These are phyloP conservation scores for Bergia puertoricense DNA, from an alignment of 92 coral and sea anemone genomes.

Conservation along the genomic window DNA sequence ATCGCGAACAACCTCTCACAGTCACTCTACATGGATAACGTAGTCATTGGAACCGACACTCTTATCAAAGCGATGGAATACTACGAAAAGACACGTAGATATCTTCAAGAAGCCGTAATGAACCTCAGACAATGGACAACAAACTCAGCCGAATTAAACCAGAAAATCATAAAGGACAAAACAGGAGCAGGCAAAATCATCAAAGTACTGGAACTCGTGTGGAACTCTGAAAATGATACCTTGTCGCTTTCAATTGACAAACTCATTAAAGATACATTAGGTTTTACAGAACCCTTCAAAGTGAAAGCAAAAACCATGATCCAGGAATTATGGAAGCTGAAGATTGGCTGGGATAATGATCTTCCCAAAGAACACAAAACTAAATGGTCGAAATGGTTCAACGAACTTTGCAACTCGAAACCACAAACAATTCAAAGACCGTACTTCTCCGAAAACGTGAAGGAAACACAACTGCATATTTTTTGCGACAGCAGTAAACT, in stretches of 20 bases:
- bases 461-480: no score
- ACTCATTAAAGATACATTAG: slow-evolving; percentile 17
- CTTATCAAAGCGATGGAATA: slow-evolving; percentile 18
- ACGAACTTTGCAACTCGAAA: not conserved
- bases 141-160: slow-evolving; percentile 27
- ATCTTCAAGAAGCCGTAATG: slow-evolving; percentile 46
- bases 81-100: slow-evolving; percentile 27
- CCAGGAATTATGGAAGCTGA: slow-evolving; percentile 41
- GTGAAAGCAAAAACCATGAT: slow-evolving; percentile 20
- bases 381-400: slow-evolving; percentile 25
- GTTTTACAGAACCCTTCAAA: slow-evolving; percentile 22
- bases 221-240: slow-evolving; percentile 26
- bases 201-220: not conserved
- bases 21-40: slow-evolving; percentile 52
- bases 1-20: slow-evolving; percentile 33
- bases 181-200: not conserved
- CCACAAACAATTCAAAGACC: no score
- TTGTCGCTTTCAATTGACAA: slow-evolving; percentile 26
- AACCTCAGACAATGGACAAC: slow-evolving; percentile 51
- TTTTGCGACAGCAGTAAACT: no score
- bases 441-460: no score
- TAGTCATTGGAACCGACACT: slow-evolving; percentile 29
- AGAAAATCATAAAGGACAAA: not conserved
- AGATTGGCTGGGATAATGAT: not conserved
- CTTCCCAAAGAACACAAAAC: slow-evolving; percentile 2